Conservation (phyloP, 2,113 vertebrate species). For the Paralichthys olivaceus region DNA sequence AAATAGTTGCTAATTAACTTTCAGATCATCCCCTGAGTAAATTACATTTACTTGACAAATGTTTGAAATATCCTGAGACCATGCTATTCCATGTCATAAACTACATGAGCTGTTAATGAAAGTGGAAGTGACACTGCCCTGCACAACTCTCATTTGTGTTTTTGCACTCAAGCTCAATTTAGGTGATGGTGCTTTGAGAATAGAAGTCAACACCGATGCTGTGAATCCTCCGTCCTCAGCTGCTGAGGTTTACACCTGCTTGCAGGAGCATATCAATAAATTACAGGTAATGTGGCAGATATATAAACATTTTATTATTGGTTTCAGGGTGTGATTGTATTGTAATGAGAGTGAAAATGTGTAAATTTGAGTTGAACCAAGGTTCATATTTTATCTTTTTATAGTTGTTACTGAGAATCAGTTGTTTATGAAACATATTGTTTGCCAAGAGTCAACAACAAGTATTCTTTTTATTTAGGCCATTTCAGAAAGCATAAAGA, state of each 20-base stretch:
- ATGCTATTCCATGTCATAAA: no score
- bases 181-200: constrained; percentile 86
- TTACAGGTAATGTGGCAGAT: constrained; percentile 86
- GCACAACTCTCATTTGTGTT: constrained; percentile 19
- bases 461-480: constrained; percentile 74
- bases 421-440: background rate
- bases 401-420: no score
- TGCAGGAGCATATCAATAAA: constrained; percentile 89
- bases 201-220: constrained; percentile 85
- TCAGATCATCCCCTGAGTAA: background rate
- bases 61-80: no score
- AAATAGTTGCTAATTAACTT: background rate
- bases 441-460: background rate
- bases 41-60: no score
- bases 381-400: background rate
- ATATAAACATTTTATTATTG: background rate
- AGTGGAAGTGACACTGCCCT: no score
- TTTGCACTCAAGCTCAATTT: constrained; percentile 87
- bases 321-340: background rate
- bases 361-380: background rate
- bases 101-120: no score
- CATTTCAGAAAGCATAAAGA: constrained; percentile 88
- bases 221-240: constrained; percentile 84
- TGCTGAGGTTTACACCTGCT: constrained; percentile 81
- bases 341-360: background rate